These are phyloP conservation scores for Dryobotodes eremita DNA, from an alignment of 2,888 invertebrate species.

Conservation along the genomic window DNA sequence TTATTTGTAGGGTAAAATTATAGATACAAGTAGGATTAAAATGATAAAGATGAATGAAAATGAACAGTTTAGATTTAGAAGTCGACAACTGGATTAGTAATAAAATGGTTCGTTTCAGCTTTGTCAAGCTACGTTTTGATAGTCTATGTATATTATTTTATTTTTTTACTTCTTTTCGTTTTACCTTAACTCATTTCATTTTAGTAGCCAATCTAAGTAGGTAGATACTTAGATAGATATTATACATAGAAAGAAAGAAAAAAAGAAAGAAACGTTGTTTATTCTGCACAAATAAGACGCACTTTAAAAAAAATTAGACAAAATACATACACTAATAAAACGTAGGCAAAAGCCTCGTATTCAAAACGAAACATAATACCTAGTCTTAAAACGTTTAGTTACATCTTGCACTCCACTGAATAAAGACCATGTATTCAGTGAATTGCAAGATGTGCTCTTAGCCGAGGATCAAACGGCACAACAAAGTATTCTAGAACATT, in stretches of 20 bases:
- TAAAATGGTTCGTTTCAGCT: too few relatives aligned
- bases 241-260: neutral
- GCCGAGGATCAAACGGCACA: slow-evolving; percentile 24
- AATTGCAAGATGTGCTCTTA: slow-evolving; percentile 31
- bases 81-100: too few relatives aligned
- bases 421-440: slow-evolving; percentile 23
- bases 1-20: too few relatives aligned
- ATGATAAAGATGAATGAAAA: neutral
- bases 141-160: neutral
- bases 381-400: neutral
- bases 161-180: neutral
- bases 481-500: slow-evolving; percentile 29
- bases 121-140: neutral
- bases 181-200: neutral
- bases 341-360: too few relatives aligned
- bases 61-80: too few relatives aligned
- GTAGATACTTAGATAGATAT: neutral
- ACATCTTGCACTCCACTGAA: slow-evolving; percentile 26
- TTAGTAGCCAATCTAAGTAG: neutral
- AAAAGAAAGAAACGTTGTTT: too few relatives aligned
- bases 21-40: neutral
- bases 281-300: too few relatives aligned
- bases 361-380: too few relatives aligned
- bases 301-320: too few relatives aligned
- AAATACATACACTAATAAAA: too few relatives aligned